phyloP scores from a whole-genome alignment of 1,140 invertebrate species.

The Drosophila truncata region DNA sequence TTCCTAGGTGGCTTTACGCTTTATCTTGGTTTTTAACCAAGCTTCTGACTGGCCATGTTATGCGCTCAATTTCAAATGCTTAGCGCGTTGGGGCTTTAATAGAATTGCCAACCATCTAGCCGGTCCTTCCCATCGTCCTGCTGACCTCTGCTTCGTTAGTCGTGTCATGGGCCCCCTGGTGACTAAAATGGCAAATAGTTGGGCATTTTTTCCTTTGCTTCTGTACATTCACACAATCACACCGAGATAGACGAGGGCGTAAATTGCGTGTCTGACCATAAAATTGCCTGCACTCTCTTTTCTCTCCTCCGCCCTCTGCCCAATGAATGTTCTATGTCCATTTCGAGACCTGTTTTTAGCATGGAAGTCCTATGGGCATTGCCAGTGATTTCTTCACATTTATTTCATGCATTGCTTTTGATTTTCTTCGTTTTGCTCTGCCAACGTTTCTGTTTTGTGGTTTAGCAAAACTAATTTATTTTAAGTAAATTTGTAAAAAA shows the following conservation, averaged over 20 bases:
- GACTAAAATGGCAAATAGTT: conserved; percentile 79
- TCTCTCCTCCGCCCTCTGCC: conserved; percentile 11
- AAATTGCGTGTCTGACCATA: conserved; percentile 80
- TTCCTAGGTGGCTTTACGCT: conserved; percentile 2
- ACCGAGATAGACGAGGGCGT: conserved; percentile 52
- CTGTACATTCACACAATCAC: conserved; percentile 64
- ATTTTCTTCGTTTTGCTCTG: conserved; percentile 40
- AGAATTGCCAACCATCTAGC: conserved; percentile 62
- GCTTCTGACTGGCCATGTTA: conserved; percentile 27
- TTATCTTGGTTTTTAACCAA: conserved; percentile 18
- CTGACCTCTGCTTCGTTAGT: conserved; percentile 11
- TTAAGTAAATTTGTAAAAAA: conserved; percentile 65
- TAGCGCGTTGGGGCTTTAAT: conserved; percentile 73
- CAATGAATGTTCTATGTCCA: conserved; percentile 70
- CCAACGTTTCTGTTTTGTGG: conserved; percentile 45
- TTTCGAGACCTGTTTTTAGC: conserved; percentile 59
- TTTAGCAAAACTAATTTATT: conserved; percentile 80
- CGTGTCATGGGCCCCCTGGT: conserved; percentile 50
- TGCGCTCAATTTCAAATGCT: conserved; percentile 53
- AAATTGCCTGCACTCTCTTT: conserved; percentile 58
- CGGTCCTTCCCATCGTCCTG: conserved; percentile 18
- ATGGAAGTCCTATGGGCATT: conserved; percentile 72
- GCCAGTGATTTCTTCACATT: conserved; percentile 78
- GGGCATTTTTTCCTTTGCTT: conserved; percentile 72
- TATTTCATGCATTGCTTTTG: conserved; percentile 68